Conservation (phyloP, 1,140 invertebrate species). For the Ruditapes philippinarum region DNA sequence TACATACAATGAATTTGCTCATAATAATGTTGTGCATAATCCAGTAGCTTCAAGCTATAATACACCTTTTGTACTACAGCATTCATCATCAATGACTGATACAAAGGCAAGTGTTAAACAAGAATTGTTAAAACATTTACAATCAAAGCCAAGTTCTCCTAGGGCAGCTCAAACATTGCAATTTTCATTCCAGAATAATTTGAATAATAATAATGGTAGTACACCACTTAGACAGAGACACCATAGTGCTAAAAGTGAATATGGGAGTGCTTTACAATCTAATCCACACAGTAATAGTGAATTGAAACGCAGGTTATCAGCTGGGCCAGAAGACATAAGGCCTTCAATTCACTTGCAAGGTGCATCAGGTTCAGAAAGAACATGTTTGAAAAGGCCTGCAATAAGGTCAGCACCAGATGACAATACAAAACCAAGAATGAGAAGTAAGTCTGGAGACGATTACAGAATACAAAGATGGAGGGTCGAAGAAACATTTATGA, state of each 20-base stretch:
- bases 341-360: constrained; percentile 3
- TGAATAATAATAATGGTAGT: constrained; percentile 2
- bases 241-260: constrained; percentile 54
- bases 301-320: constrained; percentile 80
- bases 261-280: not conserved
- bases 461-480: constrained; percentile 79
- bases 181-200: constrained; percentile 66
- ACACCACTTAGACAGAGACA: constrained; percentile 20
- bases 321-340: constrained; percentile 69
- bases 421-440: constrained; percentile 69
- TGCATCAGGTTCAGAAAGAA: not conserved
- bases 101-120: constrained; percentile 56
- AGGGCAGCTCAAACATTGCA: constrained; percentile 53
- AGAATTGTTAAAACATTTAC: constrained; percentile 60
- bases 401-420: constrained; percentile 42
- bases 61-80: not conserved
- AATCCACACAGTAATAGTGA: constrained; percentile 65
- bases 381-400: not conserved
- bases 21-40: constrained; percentile 51
- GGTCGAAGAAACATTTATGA: constrained; percentile 80
- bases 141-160: constrained; percentile 58
- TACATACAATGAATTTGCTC: constrained; percentile 56
- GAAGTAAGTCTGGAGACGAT: constrained; percentile 83
- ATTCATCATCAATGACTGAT: constrained; percentile 2
- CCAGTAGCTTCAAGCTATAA: constrained; percentile 3